Evolutionary conservation across 2,888 invertebrate genomes (phyloP), one percentile per base, ranked within the genome.

Genomic region (Morpho helenor): DNA sequence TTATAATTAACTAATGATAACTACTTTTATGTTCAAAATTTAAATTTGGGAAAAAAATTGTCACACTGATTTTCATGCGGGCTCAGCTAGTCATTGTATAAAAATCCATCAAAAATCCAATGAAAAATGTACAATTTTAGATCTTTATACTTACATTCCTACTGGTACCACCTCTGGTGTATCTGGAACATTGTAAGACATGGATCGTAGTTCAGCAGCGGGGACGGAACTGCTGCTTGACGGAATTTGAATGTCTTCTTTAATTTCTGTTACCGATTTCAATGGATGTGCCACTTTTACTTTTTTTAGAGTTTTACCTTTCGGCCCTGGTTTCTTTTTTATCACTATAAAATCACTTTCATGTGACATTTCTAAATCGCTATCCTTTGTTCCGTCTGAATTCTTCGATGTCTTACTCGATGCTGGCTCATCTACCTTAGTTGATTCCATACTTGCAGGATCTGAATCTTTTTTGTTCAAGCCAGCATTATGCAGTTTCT

Each of bases 111-210:
- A n/a, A n/a, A n/a, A n/a, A 16, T 16, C 16, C 16, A 16, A 16
- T 16, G 16, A 16, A 16, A 16, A 16, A 16, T 16, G 16, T 16
- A 16, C 16, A 16, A 16, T 16, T 16, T 16, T 16, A 16, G 2
- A 16, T 16, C 16, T 16, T 16, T 23, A 23, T 64, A 81, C 84
- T 84, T 64, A 86, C 86, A 84, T 60, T 49, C 77, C 78, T 10
- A 85, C 78, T 5, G 85, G 84, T 10, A 84, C 82, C 7, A 82
- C 77, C 23, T 66, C 66, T 3, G 60, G 64, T 7, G 59, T 44
- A 31, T 42, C 8, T 48, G 48, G 7, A 16, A 9, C 44, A 7
- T n/a, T 10, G 43, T 10, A 44, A 44, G 6, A 9, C 54, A 7
- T 31, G 3, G 45, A 10, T n/a, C 50, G n/a, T 52, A 10, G n/a